phyloP scores from a whole-genome alignment of 2,888 invertebrate genomes.

The Meteorus cinctellus region DNA sequence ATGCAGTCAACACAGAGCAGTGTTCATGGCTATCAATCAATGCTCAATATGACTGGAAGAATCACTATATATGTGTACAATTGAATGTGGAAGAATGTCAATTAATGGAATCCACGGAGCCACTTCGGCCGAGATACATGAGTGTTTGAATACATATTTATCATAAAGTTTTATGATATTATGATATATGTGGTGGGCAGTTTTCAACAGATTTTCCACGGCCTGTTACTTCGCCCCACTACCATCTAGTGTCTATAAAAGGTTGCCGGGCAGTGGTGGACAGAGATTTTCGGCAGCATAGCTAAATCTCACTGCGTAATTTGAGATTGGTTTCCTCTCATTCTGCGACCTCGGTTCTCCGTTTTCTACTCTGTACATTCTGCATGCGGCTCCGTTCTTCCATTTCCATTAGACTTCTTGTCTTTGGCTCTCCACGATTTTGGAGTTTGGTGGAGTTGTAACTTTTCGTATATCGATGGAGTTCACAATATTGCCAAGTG shows the following conservation, averaged over 20 bases:
- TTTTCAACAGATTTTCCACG: conserved; percentile 64
- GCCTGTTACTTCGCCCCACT: conserved; percentile 65
- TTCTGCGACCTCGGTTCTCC: conserved; percentile 31
- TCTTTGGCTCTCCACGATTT: neutral
- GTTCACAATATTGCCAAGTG: conserved; percentile 48
- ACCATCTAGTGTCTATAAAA: conserved; percentile 71
- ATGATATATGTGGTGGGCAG: neutral
- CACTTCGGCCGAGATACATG: too few species aligned
- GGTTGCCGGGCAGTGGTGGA: conserved; percentile 69
- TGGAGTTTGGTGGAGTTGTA: conserved; percentile 9
- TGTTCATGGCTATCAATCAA: too few species aligned
- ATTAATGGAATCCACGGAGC: too few species aligned
- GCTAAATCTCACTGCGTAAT: conserved; percentile 69
- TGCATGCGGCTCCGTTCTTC: neutral
- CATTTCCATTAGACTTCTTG: conserved; percentile 30
- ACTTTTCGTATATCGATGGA: conserved; percentile 25
- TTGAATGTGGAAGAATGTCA: too few species aligned
- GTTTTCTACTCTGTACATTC: conserved; percentile 18
- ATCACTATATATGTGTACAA: too few species aligned
- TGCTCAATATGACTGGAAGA: too few species aligned
- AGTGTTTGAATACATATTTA: neutral
- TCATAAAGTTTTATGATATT: neutral
- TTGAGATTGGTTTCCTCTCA: conserved; percentile 68
- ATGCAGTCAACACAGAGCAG: too few species aligned
- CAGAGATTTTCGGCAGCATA: conserved; percentile 64